These are phyloP conservation scores for Tortricodes alternella DNA, from an alignment of 2,888 invertebrate genomes.

Conservation along the genomic window DNA sequence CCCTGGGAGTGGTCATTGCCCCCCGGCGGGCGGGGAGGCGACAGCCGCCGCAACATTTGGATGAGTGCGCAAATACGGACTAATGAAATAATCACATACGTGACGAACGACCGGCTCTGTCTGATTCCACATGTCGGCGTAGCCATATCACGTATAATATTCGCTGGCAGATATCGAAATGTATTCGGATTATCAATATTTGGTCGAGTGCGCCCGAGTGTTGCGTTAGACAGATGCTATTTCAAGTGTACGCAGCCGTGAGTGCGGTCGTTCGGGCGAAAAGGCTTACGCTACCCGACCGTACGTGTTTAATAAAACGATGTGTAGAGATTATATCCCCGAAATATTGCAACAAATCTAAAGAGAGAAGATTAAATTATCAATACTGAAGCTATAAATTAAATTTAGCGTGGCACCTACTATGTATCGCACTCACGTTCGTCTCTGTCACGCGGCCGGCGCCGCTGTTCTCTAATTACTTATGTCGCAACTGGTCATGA, in stretches of 20 bases:
- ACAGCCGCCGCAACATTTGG: constrained; percentile 66
- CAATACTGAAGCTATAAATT: constrained; percentile 14
- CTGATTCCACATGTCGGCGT: constrained; percentile 68
- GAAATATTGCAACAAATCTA: not conserved
- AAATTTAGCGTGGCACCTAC: constrained; percentile 20
- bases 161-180: constrained; percentile 41
- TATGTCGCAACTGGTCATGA: constrained; percentile 52
- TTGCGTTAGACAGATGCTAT: constrained; percentile 58
- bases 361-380: not conserved
- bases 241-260: constrained; percentile 54
- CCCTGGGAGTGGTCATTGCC: constrained; percentile 78
- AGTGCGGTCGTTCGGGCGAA: constrained; percentile 50
- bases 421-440: constrained; percentile 24
- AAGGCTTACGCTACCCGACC: constrained; percentile 43
- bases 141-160: constrained; percentile 41
- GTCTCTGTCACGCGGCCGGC: constrained; percentile 30
- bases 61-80: constrained; percentile 78
- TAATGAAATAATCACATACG: constrained; percentile 83
- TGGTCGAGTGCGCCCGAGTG: constrained; percentile 57
- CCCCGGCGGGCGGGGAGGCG: constrained; percentile 46
- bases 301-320: constrained; percentile 34
- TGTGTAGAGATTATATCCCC: constrained; percentile 36
- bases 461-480: constrained; percentile 36
- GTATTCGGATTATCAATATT: constrained; percentile 59
- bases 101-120: constrained; percentile 69